A percentile compares a stretch with the other conserved stretches of the same genome.
These are phyloP conservation scores for Rutpela maculata DNA, from an alignment of 2,888 invertebrate species.

Conservation along the genomic window DNA sequence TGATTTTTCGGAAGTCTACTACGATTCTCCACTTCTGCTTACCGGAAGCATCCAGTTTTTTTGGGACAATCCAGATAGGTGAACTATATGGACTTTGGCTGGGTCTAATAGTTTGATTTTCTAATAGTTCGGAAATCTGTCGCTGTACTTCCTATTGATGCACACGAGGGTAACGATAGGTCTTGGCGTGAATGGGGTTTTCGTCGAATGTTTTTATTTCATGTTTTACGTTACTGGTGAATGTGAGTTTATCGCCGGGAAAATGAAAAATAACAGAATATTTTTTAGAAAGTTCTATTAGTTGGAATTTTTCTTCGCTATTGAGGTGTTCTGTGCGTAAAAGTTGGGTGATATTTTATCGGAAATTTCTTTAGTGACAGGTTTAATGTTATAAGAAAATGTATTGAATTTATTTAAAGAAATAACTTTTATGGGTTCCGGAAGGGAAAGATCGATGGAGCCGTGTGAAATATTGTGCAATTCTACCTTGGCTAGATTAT, in stretches of 20 bases:
- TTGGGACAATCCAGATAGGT: slow-evolving; percentile 60
- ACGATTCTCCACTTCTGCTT: slow-evolving; percentile 45
- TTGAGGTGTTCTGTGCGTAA: slow-evolving; percentile 24
- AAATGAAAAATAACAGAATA: slow-evolving; percentile 15
- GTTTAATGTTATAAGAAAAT: slow-evolving; percentile 2
- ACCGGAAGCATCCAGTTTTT: slow-evolving; percentile 40
- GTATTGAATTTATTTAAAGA: slow-evolving; percentile 11
- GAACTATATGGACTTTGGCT: slow-evolving; percentile 35
- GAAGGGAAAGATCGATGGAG: slow-evolving; percentile 10
- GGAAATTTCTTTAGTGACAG: not conserved
- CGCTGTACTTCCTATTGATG: slow-evolving; percentile 1
- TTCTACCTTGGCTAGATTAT: slow-evolving; percentile 17
- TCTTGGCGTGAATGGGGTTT: not conserved
- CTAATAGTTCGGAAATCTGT: slow-evolving; percentile 38
- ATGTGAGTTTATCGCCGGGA: slow-evolving; percentile 13
- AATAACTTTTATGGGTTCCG: slow-evolving; percentile 16
- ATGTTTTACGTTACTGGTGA: no score
- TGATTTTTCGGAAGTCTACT: slow-evolving; percentile 46
- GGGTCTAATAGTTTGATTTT: slow-evolving; percentile 40
- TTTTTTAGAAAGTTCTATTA: slow-evolving; percentile 23
- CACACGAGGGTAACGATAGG: not conserved
- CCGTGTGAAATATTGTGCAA: slow-evolving; percentile 16
- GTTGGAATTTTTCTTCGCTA: slow-evolving; percentile 7
- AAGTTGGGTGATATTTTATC: slow-evolving; percentile 4
- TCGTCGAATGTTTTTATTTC: no score